Percentiles rank a stretch among this genome's conserved stretches.
These are phyloP conservation scores for Pseudonaja textilis DNA, from an alignment of 2,113 vertebrate genomes.

Conservation along the genomic window DNA sequence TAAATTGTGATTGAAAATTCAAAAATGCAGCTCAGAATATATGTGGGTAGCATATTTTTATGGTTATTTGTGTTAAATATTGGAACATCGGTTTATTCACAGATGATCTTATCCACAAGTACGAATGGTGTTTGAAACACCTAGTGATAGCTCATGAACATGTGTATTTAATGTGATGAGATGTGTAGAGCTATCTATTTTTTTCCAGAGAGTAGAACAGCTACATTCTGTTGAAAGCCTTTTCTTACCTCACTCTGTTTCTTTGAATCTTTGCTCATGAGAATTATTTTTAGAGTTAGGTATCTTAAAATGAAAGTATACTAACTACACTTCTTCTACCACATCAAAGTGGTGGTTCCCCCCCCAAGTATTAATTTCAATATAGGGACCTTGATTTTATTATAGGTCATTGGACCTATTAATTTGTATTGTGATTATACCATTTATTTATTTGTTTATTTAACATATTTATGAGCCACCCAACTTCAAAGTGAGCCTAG, in stretches of 20 bases:
- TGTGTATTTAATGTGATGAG: not conserved
- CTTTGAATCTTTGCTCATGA: not conserved
- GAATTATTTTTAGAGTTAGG: not conserved
- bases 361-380: not conserved
- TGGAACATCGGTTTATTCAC: not conserved
- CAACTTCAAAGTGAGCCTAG: not conserved
- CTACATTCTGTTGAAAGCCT: not conserved
- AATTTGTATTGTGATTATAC: not conserved
- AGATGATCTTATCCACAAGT: not conserved
- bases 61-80: not conserved
- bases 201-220: not conserved
- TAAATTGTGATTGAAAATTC: not conserved
- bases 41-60: not conserved
- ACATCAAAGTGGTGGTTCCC: not conserved
- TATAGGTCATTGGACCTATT: not conserved
- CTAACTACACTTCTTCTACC: not conserved
- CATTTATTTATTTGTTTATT: not conserved
- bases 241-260: not conserved
- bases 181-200: not conserved
- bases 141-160: not conserved
- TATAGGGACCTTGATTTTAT: not conserved
- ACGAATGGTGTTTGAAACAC: not conserved
- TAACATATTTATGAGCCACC: not conserved
- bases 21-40: not conserved
- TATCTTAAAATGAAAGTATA: not conserved